Percentiles rank a stretch among this genome's conserved stretches.
These are phyloP conservation scores for Gryon sp. DNA, from an alignment of 1,140 invertebrate species.

Conservation along the genomic window DNA sequence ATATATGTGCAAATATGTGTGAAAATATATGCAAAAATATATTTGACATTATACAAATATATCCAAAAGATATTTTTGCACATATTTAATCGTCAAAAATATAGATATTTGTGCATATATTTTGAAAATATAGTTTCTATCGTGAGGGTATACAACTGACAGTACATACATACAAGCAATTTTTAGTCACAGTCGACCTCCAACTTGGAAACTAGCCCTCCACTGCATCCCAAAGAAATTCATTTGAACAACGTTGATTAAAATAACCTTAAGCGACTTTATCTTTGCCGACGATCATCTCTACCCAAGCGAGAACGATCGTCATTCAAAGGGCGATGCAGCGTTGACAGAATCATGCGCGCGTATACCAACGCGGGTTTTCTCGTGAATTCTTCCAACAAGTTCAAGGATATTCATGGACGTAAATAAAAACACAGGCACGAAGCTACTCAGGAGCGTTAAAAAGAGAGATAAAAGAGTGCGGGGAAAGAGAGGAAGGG, in stretches of 20 bases:
- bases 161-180: no score
- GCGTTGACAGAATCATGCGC: conserved; percentile 46
- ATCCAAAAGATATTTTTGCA: no score
- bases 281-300: conserved; percentile 32
- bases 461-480: no score
- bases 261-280: conserved; percentile 35
- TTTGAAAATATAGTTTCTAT: no score
- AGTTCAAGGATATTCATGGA: conserved; percentile 54
- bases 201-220: neutral
- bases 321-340: conserved; percentile 37
- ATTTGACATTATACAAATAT: no score
- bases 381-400: conserved; percentile 57
- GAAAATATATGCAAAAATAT: no score
- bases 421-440: conserved; percentile 56
- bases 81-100: no score
- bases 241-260: conserved; percentile 4
- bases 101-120: no score
- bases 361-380: conserved; percentile 40
- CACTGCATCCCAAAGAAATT: neutral
- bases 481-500: neutral
- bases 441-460: conserved; percentile 23
- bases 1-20: no score
- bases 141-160: no score
- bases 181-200: conserved; percentile 12
- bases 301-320: conserved; percentile 31